These are phyloP conservation scores for Cynocephalus volans DNA, from an alignment of 2,113 vertebrate species.

Conservation along the genomic window DNA sequence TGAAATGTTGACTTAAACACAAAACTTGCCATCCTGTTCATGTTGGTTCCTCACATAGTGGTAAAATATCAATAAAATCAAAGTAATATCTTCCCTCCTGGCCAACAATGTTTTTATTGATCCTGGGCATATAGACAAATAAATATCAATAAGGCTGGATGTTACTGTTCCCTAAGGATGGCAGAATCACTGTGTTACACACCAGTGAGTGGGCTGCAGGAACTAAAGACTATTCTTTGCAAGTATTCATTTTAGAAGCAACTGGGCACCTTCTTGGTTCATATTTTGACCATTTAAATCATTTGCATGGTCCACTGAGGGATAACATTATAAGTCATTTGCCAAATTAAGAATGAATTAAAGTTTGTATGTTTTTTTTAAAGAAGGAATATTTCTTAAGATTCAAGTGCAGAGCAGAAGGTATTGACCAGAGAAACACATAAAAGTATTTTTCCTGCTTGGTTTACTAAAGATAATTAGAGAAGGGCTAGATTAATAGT, in stretches of 20 bases:
- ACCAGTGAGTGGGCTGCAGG: not conserved
- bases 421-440: not conserved
- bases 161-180: not conserved
- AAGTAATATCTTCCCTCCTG: not conserved
- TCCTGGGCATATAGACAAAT: not conserved
- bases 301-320: not conserved
- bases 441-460: not conserved
- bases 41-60: not conserved
- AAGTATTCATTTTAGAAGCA: not conserved
- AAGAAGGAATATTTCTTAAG: not conserved
- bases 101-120: not conserved
- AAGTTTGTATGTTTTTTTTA: not conserved
- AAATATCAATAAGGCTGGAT: not conserved
- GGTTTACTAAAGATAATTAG: not conserved
- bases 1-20: constrained; percentile 49
- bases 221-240: not conserved
- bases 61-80: not conserved
- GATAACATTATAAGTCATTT: constrained; percentile 16
- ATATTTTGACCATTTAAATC: constrained; percentile 44
- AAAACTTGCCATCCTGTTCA: not conserved
- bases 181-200: not conserved
- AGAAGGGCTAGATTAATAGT: not conserved
- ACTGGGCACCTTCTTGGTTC: not conserved
- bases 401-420: not conserved
- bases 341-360: constrained; percentile 52